These are phyloP conservation scores for Trichechus manatus DNA, from an alignment of 2,113 vertebrate genomes.

Conservation along the genomic window DNA sequence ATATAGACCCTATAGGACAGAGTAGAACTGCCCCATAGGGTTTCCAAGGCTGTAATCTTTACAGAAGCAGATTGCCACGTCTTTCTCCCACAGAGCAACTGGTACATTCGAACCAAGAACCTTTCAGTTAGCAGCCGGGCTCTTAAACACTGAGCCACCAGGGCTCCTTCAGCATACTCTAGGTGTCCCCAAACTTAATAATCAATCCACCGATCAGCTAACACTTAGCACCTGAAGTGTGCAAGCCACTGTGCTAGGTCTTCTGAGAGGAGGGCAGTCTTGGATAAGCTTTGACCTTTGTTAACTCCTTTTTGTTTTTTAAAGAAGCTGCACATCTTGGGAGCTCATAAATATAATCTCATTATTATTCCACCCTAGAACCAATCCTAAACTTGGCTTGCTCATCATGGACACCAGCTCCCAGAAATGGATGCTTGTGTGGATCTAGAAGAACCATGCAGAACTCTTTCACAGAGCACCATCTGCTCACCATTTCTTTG, in stretches of 20 bases:
- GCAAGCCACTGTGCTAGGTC: neutral
- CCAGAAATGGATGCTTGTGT: neutral
- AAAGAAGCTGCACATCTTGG: neutral
- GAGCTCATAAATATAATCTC: neutral
- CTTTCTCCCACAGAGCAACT: too few relatives aligned
- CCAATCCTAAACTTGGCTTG: neutral
- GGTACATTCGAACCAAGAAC: too few relatives aligned
- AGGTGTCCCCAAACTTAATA: neutral
- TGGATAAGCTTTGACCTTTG: neutral
- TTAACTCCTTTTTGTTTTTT: neutral
- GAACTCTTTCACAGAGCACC: neutral
- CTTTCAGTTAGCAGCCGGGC: too few relatives aligned
- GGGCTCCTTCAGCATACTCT: too few relatives aligned
- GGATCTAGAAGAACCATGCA: neutral
- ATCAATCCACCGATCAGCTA: neutral
- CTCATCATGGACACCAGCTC: fast-evolving
- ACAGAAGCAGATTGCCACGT: too few relatives aligned
- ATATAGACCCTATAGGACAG: neutral
- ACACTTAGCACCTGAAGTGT: neutral
- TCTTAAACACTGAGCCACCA: too few relatives aligned
- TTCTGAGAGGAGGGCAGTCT: neutral
- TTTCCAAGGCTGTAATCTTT: too few relatives aligned
- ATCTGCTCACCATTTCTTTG: slow-evolving; percentile 61
- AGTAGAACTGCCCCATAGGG: too few relatives aligned
- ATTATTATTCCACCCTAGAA: neutral